A percentile compares a stretch with the other conserved stretches of the same genome.
Evolutionary conservation across 92 coral and sea anemone genomes (phyloP).

Genomic region (Bergia puertoricense): DNA sequence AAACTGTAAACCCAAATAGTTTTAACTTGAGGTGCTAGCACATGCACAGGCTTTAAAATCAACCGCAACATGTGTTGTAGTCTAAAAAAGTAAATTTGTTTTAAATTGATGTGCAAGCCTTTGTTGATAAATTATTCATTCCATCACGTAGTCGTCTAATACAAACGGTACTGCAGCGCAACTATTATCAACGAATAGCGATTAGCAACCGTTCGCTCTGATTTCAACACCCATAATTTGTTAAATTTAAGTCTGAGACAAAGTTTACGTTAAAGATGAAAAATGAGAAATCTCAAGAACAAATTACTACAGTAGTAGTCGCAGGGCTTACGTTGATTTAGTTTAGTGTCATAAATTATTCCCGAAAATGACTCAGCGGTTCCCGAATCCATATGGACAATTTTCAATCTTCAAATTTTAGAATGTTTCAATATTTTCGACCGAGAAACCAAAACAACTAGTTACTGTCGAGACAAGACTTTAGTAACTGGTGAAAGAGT

Average conservation of each 20-base stretch:
- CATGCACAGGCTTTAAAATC: not conserved
- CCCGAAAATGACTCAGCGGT: not conserved
- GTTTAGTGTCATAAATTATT: not conserved
- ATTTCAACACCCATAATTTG: too few relatives aligned
- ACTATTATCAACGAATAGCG: too few relatives aligned
- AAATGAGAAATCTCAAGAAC: not conserved
- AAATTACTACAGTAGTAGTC: not conserved
- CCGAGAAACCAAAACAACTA: too few relatives aligned
- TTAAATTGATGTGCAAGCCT: conserved; percentile 15
- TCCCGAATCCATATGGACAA: too few relatives aligned
- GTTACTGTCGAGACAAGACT: too few relatives aligned
- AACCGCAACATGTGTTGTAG: conserved; percentile 7
- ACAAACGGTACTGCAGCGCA: too few relatives aligned
- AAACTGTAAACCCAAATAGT: not conserved
- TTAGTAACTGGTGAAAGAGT: too few relatives aligned
- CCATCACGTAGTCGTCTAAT: not conserved
- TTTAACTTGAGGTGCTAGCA: not conserved
- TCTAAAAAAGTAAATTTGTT: conserved; percentile 12
- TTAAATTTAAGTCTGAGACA: not conserved
- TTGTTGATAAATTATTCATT: conserved; percentile 8
- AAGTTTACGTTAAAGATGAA: too few relatives aligned
- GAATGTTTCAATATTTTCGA: too few relatives aligned
- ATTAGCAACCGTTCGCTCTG: too few relatives aligned
- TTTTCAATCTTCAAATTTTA: too few relatives aligned
- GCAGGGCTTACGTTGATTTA: not conserved